Percentiles rank a stretch among this genome's conserved stretches.
These are phyloP conservation scores for Lithobates pipiens DNA, from an alignment of 2,797 vertebrate genomes.

Conservation along the genomic window DNA sequence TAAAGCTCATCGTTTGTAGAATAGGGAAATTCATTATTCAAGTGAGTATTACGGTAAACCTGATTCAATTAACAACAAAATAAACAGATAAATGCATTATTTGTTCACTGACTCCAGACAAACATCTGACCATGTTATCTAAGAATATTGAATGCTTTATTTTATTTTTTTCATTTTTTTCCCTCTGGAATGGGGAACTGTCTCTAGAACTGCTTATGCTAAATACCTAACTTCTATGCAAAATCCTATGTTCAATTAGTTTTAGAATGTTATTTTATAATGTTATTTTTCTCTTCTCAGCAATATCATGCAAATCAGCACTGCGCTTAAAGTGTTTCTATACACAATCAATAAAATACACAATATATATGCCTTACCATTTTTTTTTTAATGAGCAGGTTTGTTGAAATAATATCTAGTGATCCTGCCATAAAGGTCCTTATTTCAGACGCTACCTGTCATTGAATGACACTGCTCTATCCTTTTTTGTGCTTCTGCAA, in stretches of 20 bases:
- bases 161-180: not conserved
- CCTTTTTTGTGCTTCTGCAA: too few species aligned
- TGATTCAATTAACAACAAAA: not conserved
- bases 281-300: constrained; percentile 18
- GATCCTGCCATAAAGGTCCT: too few species aligned
- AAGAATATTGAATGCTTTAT: not conserved
- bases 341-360: too few species aligned
- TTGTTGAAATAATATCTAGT: too few species aligned
- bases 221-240: constrained; percentile 24
- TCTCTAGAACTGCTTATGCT: constrained; percentile 26
- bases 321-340: not conserved
- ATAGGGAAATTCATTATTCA: constrained; percentile 6
- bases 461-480: too few species aligned
- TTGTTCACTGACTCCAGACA: constrained; percentile 4
- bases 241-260: not conserved
- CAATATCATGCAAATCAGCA: not conserved
- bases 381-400: too few species aligned
- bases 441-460: too few species aligned
- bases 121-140: not conserved
- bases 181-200: too few species aligned
- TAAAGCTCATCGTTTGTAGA: constrained; percentile 13
- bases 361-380: too few species aligned
- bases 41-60: constrained; percentile 4
- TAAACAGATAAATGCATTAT: constrained; percentile 28
- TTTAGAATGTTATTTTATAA: too few species aligned